Evolutionary conservation across 2,797 vertebrate genomes (phyloP), one percentile per base, ranked within the genome.

Genomic region (Clarias laeviceps): DNA sequence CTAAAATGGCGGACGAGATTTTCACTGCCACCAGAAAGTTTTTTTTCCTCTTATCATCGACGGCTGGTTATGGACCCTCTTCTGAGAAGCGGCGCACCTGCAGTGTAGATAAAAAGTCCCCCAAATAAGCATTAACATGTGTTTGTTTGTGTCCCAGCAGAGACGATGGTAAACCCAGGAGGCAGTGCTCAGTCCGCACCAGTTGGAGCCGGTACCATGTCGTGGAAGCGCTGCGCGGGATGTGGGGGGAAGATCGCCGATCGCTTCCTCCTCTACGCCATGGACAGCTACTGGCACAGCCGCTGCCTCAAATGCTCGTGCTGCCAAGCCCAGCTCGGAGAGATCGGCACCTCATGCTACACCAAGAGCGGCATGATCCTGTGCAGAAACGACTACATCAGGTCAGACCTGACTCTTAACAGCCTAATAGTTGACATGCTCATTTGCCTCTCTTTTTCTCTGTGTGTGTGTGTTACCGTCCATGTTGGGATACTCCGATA

Each of bases 221-320:
- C 98, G 87, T 98, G 98, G 98, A 99, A 99, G 93, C 96, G 97
- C 86, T 97, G 98, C 65, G 98, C 98, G 17, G 98, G 98, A 88
- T 99, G 98, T 82, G 97, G 98, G 90, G 98, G 97, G 87, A 98
- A 98, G 94, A 99, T 99, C 88, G 97, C 97, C 2, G 98, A 99
- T 93, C 98, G 98, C 73, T 99, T 99, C 94, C 97, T 99, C 91
- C 97, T 99, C 82, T 99, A 98, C 92, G 97, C 98, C 94, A 99
- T 99, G 97, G 98, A 99, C 96, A 98, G 97, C 96, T 99, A 99
- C 94, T 99, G 98, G 98, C 98, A 99, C 95, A 99, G 97, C 94
- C 97, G 98, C 85, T 99, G 98, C 94, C 97, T 99, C 90, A 99
- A 99, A 94, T 99, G 98, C 91, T 99, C 98, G 86, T 99, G 98